Evolutionary conservation across 53 echinoderm and acorn worm species (phyloP).

Genomic region (Mesocentrotus franciscanus): DNA sequence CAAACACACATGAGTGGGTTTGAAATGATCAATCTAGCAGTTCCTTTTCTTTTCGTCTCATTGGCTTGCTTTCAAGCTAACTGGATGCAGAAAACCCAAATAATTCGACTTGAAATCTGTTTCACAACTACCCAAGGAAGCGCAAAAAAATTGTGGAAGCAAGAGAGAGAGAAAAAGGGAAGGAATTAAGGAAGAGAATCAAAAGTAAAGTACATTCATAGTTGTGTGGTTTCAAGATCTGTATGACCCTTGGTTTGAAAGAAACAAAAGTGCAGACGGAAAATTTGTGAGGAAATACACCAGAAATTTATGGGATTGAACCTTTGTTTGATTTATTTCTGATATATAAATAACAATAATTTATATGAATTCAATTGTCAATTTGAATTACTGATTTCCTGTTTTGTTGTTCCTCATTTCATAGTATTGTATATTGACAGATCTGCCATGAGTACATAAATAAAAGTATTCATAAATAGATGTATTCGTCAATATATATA

Average conservation of each 20-base stretch:
- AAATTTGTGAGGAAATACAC: background rate
- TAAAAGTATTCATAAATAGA: too few species aligned
- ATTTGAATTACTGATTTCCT: background rate
- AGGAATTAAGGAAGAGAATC: background rate
- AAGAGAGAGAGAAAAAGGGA: background rate
- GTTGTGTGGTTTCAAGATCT: conserved; percentile 18
- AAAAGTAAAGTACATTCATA: background rate
- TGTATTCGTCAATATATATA: too few species aligned
- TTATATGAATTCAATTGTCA: too few species aligned
- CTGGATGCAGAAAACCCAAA: conserved; percentile 49
- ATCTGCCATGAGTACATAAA: background rate
- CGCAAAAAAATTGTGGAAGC: conserved; percentile 27
- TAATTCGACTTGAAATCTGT: conserved; percentile 48
- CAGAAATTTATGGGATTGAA: too few species aligned
- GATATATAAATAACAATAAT: too few species aligned
- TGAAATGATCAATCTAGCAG: conserved; percentile 20
- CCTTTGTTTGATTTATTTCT: too few species aligned
- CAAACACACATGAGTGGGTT: conserved; percentile 27
- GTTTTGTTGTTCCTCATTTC: background rate
- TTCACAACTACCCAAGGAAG: conserved; percentile 33
- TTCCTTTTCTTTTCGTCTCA: conserved; percentile 43
- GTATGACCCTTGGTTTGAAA: background rate
- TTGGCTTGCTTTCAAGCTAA: conserved; percentile 7
- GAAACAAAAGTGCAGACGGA: conserved; percentile 13
- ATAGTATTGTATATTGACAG: background rate